Conservation (phyloP, 2,113 vertebrate genomes). For the Trichechus manatus region DNA sequence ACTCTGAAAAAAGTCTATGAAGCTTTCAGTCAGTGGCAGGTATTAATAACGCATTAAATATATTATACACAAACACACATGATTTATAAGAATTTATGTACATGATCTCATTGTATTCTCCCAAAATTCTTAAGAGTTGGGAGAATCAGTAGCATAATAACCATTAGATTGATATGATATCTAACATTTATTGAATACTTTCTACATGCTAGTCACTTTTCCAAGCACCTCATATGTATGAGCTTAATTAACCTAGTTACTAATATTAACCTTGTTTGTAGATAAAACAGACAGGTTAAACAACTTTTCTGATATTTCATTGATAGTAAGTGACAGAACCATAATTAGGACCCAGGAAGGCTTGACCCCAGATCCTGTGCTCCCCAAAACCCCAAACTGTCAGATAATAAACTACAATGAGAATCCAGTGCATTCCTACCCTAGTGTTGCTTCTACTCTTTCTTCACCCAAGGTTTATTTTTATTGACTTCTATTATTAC, state of each 20-base stretch:
- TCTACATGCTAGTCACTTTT: background rate
- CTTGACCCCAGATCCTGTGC: background rate
- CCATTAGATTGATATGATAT: background rate
- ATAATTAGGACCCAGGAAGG: background rate
- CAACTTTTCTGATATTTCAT: background rate
- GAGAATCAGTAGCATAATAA: background rate
- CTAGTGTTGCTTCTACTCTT: background rate
- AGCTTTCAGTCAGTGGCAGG: background rate
- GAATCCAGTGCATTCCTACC: background rate
- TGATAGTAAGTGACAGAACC: background rate
- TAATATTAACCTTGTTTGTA: background rate
- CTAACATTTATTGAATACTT: background rate
- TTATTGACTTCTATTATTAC: background rate
- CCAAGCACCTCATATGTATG: background rate
- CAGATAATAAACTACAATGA: background rate
- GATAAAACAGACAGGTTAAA: background rate
- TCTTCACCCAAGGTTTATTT: background rate
- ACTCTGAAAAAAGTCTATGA: background rate
- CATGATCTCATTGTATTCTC: background rate
- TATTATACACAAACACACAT: background rate
- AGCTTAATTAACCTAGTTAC: background rate
- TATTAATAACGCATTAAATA: background rate
- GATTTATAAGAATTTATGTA: background rate
- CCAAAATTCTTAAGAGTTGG: background rate
- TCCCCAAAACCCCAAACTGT: background rate